A percentile compares a stretch with the other conserved stretches of the same genome.
Conservation (phyloP, 2,113 vertebrate species). For the Caranx ignobilis region DNA sequence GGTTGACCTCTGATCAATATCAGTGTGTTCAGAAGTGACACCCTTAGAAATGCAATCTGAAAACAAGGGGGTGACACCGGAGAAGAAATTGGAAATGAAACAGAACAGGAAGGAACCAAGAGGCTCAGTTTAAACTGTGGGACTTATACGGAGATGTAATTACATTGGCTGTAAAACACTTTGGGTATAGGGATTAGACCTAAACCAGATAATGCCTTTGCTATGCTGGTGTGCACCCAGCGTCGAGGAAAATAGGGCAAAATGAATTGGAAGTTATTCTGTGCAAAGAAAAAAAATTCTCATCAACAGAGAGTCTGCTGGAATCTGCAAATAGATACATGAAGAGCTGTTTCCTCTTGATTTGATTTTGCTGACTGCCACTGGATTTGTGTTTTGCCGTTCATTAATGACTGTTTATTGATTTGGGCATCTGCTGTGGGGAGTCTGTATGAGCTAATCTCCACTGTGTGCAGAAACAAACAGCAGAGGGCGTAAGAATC, state of each 20-base stretch:
- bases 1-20: constrained; percentile 50
- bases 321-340: constrained; percentile 58
- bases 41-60: constrained; percentile 9
- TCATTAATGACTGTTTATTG: constrained; percentile 66
- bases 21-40: constrained; percentile 20
- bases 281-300: constrained; percentile 22
- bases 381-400: constrained; percentile 61
- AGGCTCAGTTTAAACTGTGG: constrained; percentile 54
- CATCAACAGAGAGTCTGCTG: constrained; percentile 41
- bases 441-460: constrained; percentile 35
- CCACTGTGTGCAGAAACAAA: constrained; percentile 19
- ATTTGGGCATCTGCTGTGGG: constrained; percentile 54
- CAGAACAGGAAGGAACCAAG: constrained; percentile 37
- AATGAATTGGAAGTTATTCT: constrained; percentile 70
- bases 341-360: constrained; percentile 59
- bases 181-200: constrained; percentile 77
- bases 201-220: constrained; percentile 74
- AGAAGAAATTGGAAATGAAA: constrained; percentile 36
- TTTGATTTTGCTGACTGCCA: constrained; percentile 67
- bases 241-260: constrained; percentile 67
- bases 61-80: constrained; percentile 25
- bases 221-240: constrained; percentile 48
- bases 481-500: constrained; percentile 79
- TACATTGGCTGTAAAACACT: constrained; percentile 78
- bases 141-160: constrained; percentile 75